These are phyloP conservation scores for Rhinolophus sinicus DNA, from an alignment of 2,113 vertebrate species.

Conservation along the genomic window DNA sequence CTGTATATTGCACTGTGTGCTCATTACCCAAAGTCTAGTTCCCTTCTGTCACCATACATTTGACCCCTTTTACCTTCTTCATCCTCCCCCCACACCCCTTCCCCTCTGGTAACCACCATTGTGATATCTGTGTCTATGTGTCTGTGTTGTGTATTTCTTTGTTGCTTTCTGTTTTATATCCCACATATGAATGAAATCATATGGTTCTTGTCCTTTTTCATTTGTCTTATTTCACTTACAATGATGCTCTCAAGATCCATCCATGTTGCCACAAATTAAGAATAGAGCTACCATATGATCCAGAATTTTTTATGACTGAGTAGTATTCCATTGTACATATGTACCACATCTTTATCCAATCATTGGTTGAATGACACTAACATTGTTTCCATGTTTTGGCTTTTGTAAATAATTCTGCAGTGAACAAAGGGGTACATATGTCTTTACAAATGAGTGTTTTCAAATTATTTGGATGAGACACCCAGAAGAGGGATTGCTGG, in stretches of 20 bases:
- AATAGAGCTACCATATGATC: no score
- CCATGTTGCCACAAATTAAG: neutral
- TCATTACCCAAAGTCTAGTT: neutral
- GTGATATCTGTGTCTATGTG: neutral
- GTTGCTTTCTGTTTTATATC: neutral
- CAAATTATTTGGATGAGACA: neutral
- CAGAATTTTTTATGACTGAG: neutral
- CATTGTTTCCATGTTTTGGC: neutral
- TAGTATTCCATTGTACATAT: neutral
- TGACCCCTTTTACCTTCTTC: neutral
- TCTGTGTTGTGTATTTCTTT: neutral
- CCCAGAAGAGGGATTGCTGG: neutral
- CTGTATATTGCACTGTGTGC: neutral
- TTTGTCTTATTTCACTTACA: neutral
- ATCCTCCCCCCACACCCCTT: rapidly evolving
- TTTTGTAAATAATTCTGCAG: neutral
- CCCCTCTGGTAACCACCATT: neutral
- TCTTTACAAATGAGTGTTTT: neutral
- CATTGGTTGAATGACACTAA: neutral
- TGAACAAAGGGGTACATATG: no score
- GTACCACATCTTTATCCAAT: neutral
- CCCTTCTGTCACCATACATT: no score
- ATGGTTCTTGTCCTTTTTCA: neutral
- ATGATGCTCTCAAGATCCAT: neutral
- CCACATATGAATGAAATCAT: neutral